Conservation (phyloP, 1,140 invertebrate species). For the Lethocerus indicus region DNA sequence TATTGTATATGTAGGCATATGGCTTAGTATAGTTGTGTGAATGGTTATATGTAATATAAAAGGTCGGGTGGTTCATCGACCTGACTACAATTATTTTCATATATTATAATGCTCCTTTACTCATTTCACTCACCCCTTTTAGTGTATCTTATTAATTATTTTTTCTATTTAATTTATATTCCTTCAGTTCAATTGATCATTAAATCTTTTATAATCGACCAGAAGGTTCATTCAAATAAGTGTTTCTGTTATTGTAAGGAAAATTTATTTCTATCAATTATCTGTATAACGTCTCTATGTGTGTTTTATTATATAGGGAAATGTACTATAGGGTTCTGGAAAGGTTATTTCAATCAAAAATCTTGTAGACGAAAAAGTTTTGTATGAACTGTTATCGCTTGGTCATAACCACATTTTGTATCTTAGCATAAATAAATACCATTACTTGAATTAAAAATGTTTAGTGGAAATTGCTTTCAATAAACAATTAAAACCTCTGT, state of each 20-base stretch:
- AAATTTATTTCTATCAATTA: constrained; percentile 1
- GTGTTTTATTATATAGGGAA: constrained; percentile 35
- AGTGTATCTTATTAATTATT: neutral
- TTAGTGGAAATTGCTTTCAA: no score
- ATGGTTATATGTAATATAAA: no score
- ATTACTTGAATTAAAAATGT: constrained; percentile 15
- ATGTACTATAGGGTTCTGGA: constrained; percentile 56
- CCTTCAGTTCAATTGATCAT: no score
- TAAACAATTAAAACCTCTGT: constrained; percentile 22
- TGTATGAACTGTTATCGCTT: constrained; percentile 15
- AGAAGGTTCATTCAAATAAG: neutral
- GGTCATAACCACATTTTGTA: constrained; percentile 14
- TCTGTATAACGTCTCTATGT: neutral
- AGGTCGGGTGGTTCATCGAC: no score
- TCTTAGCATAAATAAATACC: constrained; percentile 12
- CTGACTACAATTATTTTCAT: constrained; percentile 4
- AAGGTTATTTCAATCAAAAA: constrained; percentile 59
- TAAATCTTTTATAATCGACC: neutral
- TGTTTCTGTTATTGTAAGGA: neutral
- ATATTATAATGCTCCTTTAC: neutral
- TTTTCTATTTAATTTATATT: neutral
- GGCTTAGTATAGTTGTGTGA: constrained; percentile 4
- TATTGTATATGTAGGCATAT: constrained; percentile 5
- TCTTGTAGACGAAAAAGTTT: constrained; percentile 39
- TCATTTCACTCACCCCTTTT: neutral